These are phyloP conservation scores for Apostichopus californicus DNA, from an alignment of 35 echinoderm and acorn worm genomes.

Conservation along the genomic window DNA sequence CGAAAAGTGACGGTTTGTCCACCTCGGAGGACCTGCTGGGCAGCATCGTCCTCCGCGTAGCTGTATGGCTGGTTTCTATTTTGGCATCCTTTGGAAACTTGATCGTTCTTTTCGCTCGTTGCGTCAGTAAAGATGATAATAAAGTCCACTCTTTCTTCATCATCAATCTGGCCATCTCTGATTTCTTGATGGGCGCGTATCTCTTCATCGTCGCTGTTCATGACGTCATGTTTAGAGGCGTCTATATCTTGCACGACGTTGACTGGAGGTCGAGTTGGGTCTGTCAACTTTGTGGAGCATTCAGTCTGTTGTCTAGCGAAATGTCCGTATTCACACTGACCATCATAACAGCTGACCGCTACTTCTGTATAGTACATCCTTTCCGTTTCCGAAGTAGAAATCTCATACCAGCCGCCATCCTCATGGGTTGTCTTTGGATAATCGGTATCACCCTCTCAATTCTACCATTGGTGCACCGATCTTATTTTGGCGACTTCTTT, in stretches of 20 bases:
- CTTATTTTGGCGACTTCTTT: constrained; percentile 87
- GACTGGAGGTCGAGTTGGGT: constrained; percentile 77
- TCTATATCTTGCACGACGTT: constrained; percentile 82
- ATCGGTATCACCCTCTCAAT: constrained; percentile 62
- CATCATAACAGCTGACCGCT: constrained; percentile 88
- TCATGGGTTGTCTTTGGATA: constrained; percentile 84
- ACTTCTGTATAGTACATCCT: constrained; percentile 90
- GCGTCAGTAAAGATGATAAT: constrained; percentile 87
- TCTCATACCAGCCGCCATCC: constrained; percentile 65
- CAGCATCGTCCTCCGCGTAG: constrained; percentile 72
- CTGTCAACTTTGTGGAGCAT: constrained; percentile 80
- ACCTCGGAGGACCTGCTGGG: constrained; percentile 75
- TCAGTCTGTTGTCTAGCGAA: constrained; percentile 94
- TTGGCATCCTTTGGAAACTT: constrained; percentile 85
- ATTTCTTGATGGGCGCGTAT: constrained; percentile 96
- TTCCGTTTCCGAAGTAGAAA: constrained; percentile 82
- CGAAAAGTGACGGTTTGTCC: constrained; percentile 81
- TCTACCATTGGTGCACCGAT: constrained; percentile 72
- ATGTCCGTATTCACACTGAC: constrained; percentile 85
- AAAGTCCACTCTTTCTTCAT: constrained; percentile 95
- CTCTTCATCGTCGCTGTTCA: constrained; percentile 81
- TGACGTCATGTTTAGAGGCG: constrained; percentile 81
- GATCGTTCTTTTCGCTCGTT: constrained; percentile 77
- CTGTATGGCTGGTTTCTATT: constrained; percentile 88
- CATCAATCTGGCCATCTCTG: constrained; percentile 89